These are phyloP conservation scores for Pachyrhynchus sulphureomaculatus DNA, from an alignment of 1,140 invertebrate species.

Conservation along the genomic window DNA sequence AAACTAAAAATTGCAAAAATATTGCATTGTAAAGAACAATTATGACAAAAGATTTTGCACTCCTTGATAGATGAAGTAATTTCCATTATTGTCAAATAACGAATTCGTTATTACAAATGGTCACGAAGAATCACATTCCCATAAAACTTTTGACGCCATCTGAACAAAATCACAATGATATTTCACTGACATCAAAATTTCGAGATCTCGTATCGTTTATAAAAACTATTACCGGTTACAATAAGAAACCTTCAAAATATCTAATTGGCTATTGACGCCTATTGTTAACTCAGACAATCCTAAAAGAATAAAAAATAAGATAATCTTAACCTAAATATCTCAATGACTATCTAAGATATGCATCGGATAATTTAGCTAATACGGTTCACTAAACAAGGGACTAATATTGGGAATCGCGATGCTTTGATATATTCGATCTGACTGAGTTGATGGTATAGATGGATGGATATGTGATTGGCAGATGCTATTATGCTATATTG, in stretches of 20 bases:
- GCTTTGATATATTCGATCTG: slow-evolving; percentile 8
- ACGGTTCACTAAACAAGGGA: slow-evolving; percentile 5
- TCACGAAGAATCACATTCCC: not conserved
- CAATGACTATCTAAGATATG: not conserved
- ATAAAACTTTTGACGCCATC: not conserved
- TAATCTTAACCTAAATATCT: not conserved
- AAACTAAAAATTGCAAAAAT: too few relatives aligned
- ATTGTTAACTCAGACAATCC: slow-evolving; percentile 5
- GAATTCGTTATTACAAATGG: not conserved
- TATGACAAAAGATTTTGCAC: too few relatives aligned
- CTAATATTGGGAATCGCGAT: slow-evolving; percentile 6
- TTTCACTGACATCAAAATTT: not conserved
- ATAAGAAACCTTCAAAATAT: not conserved
- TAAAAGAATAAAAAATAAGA: not conserved
- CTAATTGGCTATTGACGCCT: not conserved
- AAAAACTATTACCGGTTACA: not conserved
- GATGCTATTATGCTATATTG: not conserved
- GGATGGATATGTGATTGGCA: slow-evolving; percentile 11
- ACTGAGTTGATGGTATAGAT: slow-evolving; percentile 7
- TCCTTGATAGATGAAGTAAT: too few relatives aligned
- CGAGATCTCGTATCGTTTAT: not conserved
- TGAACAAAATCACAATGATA: not conserved
- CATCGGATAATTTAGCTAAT: slow-evolving; percentile 6
- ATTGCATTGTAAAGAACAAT: too few relatives aligned
- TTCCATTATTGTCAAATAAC: too few relatives aligned